phyloP scores from a whole-genome alignment of 2,888 invertebrate genomes.

The Aquatica leii region DNA sequence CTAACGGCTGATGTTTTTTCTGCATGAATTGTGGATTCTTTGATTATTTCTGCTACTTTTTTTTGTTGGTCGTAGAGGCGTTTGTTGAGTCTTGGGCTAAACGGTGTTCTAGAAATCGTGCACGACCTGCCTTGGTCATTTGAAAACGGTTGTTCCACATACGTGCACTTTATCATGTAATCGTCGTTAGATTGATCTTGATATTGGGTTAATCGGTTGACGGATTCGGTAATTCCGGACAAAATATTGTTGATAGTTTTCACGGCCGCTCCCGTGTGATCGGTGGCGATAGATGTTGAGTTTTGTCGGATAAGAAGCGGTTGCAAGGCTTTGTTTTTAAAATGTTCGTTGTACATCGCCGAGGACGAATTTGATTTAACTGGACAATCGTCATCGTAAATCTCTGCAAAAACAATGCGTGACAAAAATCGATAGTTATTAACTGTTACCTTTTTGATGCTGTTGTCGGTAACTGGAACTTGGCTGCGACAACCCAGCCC shows the following conservation, averaged over 20 bases:
- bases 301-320: conserved; percentile 45
- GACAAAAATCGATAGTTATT: not conserved
- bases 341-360: not conserved
- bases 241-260: conserved; percentile 57
- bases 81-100: conserved; percentile 15
- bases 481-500: not conserved
- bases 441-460: not conserved
- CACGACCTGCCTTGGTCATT: not conserved
- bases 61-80: conserved; percentile 10
- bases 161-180: not conserved
- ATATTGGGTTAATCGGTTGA: conserved; percentile 54
- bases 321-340: conserved; percentile 3
- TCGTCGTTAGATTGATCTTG: conserved; percentile 45
- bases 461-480: not conserved
- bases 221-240: conserved; percentile 56
- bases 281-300: conserved; percentile 52
- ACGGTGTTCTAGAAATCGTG: not conserved
- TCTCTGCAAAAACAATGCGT: not conserved
- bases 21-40: not conserved
- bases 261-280: conserved; percentile 54
- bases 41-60: not conserved
- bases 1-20: conserved; percentile 3
- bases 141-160: not conserved
- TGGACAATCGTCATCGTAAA: conserved; percentile 3
- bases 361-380: conserved; percentile 18